A percentile compares a stretch with the other conserved stretches of the same genome.
phyloP scores from a whole-genome alignment of 2,888 invertebrate species.

The Aspidiotus destructor region DNA sequence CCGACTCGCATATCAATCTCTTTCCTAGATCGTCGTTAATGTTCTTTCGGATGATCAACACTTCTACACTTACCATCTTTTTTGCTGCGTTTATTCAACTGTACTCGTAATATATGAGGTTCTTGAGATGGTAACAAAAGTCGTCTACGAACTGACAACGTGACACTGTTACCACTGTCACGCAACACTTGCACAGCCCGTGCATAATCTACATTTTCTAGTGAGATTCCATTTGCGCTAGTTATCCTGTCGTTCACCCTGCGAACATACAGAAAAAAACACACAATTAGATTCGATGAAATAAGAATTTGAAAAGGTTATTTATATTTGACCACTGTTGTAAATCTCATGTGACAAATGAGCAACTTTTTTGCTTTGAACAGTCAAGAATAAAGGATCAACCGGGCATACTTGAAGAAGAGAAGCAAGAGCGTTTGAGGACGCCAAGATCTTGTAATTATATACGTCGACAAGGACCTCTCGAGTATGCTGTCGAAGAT shows the following conservation, averaged over 20 bases:
- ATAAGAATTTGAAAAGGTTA: no score
- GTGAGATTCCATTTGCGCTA: conserved; percentile 87
- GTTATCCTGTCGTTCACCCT: conserved; percentile 97
- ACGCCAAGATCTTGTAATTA: no score
- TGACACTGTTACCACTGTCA: conserved; percentile 81
- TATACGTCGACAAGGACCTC: no score
- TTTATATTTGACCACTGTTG: no score
- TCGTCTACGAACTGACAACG: conserved; percentile 77
- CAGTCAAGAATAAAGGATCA: no score
- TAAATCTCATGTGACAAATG: no score
- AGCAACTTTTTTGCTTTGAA: no score
- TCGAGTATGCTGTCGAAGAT: no score
- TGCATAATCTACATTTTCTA: conserved; percentile 95
- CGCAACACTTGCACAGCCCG: conserved; percentile 83
- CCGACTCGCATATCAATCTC: neutral
- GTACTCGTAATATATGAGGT: conserved; percentile 63
- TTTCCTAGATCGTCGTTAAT: neutral
- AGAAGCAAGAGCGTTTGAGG: no score
- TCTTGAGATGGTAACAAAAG: conserved; percentile 46
- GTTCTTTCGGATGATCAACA: neutral
- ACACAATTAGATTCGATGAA: no score
- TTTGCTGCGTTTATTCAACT: conserved; percentile 82
- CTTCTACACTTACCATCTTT: conserved; percentile 66
- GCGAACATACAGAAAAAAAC: conserved; percentile 39
- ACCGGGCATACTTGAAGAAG: no score